Evolutionary conservation across 2,113 vertebrate genomes (phyloP), one percentile per base, ranked within the genome.

Genomic region (Miniopterus natalensis): DNA sequence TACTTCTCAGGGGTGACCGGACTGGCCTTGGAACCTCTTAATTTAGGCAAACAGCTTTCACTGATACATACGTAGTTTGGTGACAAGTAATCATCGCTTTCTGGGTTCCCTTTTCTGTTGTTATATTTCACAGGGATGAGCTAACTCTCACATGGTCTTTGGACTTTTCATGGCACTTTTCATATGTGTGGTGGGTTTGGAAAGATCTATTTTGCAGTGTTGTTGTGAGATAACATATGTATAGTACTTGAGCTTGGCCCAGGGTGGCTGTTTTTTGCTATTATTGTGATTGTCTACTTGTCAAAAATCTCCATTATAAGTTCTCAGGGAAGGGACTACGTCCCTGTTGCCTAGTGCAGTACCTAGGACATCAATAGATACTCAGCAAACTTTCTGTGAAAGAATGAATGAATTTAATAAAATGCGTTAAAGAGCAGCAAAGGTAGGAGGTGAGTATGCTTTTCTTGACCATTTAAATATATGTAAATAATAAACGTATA

Each of bases 401-500:
- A 68, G 80, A 94, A 78, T 63, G 65, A 88, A 66, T 91, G 40
- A 88, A 81, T 31, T 75, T 11, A 68, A 88, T 83, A 94, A 88
- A 95, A 73, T 68, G 61, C 51, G 12, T 73, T 92, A 93, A 91
- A 78, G 47, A 75, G 9, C 68, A 83, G 66, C n/a, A 78, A 90
- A 81, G 13, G n/a, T 57, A 92, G 53, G 49, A n/a, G 31, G n/a
- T 90, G 53, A 81, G 61, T 88, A 90, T 90, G 59, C 42, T 92
- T 97, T 95, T 92, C 92, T 86, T 88, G 70, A 81, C 31, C n/a
- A 23, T 59, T 93, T 92, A 83, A 77, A 51, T 89, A 40, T 66
- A 83, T 88, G 27, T 96, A 95, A 97, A 97, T 91, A 97, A 97
- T 95, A 91, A 96, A 86, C 92, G 8, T 97, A 90, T 57, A 84